These are phyloP conservation scores for Polypedilum pembai DNA, from an alignment of 1,140 invertebrate genomes.

Conservation along the genomic window DNA sequence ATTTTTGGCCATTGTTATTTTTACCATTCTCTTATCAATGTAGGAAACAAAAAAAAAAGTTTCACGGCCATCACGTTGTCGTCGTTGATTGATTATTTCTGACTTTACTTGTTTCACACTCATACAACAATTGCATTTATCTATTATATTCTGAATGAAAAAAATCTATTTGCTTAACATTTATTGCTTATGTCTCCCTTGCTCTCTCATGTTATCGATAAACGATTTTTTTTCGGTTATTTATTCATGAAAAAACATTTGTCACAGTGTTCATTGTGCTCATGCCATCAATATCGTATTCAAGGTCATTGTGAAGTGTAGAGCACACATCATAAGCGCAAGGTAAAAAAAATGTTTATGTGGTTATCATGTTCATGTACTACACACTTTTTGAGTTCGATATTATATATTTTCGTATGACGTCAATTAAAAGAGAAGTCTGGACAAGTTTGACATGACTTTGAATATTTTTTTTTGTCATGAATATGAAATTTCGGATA, in stretches of 20 bases:
- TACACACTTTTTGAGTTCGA: neutral
- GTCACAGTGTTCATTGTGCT: neutral
- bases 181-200: too few relatives aligned
- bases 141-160: too few relatives aligned
- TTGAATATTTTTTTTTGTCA: neutral
- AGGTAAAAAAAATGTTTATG: neutral
- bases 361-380: conserved; percentile 10
- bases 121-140: neutral
- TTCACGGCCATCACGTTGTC: conserved; percentile 1
- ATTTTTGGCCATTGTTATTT: too few relatives aligned
- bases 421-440: neutral
- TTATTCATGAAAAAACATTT: neutral
- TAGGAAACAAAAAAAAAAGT: neutral
- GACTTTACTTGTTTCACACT: neutral
- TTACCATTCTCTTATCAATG: neutral
- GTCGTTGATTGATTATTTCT: neutral
- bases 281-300: neutral
- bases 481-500: neutral
- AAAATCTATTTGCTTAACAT: too few relatives aligned
- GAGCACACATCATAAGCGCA: neutral
- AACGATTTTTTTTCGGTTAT: too few relatives aligned
- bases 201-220: too few relatives aligned
- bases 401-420: neutral
- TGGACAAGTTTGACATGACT: neutral
- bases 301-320: neutral